These are phyloP conservation scores for Aricia agestis DNA, from an alignment of 1,140 invertebrate species.

Conservation along the genomic window DNA sequence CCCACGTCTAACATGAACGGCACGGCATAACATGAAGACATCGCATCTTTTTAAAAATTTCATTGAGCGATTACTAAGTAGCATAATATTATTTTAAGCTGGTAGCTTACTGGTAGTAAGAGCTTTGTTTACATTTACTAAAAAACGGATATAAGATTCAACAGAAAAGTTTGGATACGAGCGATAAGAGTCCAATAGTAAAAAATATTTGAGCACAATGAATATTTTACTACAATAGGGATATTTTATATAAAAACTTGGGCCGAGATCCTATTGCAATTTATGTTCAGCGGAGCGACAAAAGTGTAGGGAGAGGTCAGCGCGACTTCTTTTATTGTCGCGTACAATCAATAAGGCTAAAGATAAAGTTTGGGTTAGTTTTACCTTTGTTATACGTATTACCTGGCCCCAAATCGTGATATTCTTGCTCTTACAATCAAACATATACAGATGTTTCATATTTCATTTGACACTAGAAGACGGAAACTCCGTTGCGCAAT, in stretches of 20 bases:
- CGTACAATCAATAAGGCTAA: constrained; percentile 63
- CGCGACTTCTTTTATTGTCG: constrained; percentile 67
- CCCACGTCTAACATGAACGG: no score
- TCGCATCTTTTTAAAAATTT: no score
- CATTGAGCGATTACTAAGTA: no score
- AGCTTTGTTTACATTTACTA: no score
- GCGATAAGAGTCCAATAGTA: neutral
- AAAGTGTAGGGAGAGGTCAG: constrained; percentile 63
- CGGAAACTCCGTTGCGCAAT: no score
- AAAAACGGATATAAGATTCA: no score
- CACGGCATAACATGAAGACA: no score
- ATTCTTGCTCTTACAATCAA: neutral
- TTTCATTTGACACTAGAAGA: no score
- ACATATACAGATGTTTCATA: neutral
- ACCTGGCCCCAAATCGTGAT: neutral
- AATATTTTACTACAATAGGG: constrained; percentile 40
- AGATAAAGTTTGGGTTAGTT: constrained; percentile 15
- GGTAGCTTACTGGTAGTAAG: no score
- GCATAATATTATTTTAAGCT: no score
- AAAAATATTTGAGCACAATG: constrained; percentile 20
- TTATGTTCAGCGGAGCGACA: constrained; percentile 67
- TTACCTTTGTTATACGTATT: constrained; percentile 4
- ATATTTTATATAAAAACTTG: constrained; percentile 54
- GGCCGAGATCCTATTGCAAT: constrained; percentile 70
- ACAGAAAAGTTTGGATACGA: neutral